phyloP scores from a whole-genome alignment of 2,888 invertebrate species.

The Maniola hyperantus region DNA sequence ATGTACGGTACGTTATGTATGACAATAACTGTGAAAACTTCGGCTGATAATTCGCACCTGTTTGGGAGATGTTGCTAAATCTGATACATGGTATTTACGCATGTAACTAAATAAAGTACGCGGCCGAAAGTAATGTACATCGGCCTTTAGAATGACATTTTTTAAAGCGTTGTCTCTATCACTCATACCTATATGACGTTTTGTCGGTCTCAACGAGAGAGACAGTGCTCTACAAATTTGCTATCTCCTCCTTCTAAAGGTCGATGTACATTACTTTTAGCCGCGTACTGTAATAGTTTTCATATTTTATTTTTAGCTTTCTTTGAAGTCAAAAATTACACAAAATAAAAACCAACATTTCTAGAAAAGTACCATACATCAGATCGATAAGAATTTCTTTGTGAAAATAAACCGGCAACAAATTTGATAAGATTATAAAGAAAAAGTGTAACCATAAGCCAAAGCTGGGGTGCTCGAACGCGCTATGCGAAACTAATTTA shows the following conservation, averaged over 20 bases:
- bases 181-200: too few species aligned
- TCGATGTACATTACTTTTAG: too few species aligned
- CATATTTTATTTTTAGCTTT: not conserved
- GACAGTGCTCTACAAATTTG: too few species aligned
- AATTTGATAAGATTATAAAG: constrained; percentile 23
- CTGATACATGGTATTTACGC: constrained; percentile 4
- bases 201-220: too few species aligned
- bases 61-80: not conserved
- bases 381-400: not conserved
- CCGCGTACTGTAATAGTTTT: too few species aligned
- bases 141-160: too few species aligned
- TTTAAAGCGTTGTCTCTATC: too few species aligned
- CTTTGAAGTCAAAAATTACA: not conserved
- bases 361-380: constrained; percentile 5
- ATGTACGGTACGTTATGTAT: not conserved
- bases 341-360: not conserved
- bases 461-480: constrained; percentile 28
- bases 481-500: constrained; percentile 11
- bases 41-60: not conserved
- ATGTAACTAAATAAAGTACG: not conserved
- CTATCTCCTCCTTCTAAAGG: too few species aligned
- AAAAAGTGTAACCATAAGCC: constrained; percentile 26
- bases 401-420: constrained; percentile 19
- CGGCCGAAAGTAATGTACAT: too few species aligned
- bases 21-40: not conserved